phyloP scores from a whole-genome alignment of 1,140 invertebrate genomes.

The Drosophila parvula region DNA sequence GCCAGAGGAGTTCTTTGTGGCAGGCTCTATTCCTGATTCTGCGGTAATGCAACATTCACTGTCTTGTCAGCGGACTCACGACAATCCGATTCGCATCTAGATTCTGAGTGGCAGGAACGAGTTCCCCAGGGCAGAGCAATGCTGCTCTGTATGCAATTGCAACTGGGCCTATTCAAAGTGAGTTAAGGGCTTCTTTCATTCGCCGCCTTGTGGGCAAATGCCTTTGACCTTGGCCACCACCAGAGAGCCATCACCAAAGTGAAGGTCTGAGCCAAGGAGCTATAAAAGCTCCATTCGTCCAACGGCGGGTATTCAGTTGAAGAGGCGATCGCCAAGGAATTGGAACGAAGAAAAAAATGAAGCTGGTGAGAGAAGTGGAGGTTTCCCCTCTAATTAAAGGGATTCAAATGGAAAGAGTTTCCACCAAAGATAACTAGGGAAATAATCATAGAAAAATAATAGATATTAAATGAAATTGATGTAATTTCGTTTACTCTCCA shows the following conservation, averaged over 20 bases:
- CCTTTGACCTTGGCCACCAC: constrained; percentile 65
- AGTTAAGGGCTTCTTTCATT: constrained; percentile 71
- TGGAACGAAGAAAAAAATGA: constrained; percentile 47
- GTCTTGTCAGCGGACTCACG: constrained; percentile 45
- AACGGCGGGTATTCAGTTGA: constrained; percentile 47
- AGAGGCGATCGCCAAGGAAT: constrained; percentile 16
- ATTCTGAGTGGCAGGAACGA: constrained; percentile 51
- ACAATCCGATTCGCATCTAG: constrained; percentile 47
- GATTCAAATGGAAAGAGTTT: too few species aligned
- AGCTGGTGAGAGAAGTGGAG: constrained; percentile 51
- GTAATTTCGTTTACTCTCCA: constrained; percentile 9
- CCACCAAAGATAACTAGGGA: too few species aligned
- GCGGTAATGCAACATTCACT: constrained; percentile 15
- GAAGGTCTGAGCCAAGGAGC: constrained; percentile 13
- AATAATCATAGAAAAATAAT: neutral
- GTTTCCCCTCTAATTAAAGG: too few species aligned
- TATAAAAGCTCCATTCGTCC: constrained; percentile 59
- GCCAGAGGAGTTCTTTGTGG: constrained; percentile 4
- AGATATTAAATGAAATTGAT: neutral
- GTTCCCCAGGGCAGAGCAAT: constrained; percentile 16
- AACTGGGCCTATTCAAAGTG: constrained; percentile 53
- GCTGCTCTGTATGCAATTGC: constrained; percentile 47
- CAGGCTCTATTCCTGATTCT: constrained; percentile 2
- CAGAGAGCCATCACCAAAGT: constrained; percentile 21
- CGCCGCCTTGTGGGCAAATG: constrained; percentile 46